Conservation (phyloP, 2,113 vertebrate species). For the Chaetodon auriga region DNA sequence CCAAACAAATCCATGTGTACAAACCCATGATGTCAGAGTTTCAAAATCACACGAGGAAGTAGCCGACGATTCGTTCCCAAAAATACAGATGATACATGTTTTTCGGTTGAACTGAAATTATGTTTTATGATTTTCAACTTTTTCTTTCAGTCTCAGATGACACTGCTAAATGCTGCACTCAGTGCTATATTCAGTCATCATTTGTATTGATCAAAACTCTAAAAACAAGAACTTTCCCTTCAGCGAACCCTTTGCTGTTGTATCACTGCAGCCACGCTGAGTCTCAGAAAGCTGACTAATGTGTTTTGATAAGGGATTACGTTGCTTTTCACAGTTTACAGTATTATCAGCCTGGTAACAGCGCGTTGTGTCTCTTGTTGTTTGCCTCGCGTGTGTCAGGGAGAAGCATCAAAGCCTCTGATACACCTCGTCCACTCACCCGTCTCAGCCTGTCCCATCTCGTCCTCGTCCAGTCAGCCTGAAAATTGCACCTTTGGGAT, state of each 20-base stretch:
- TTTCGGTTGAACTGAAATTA: background rate
- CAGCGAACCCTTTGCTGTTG: background rate
- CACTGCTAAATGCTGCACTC: background rate
- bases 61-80: background rate
- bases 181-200: too few species aligned
- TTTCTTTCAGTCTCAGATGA: slow-evolving; percentile 2
- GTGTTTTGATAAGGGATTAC: slow-evolving; percentile 35
- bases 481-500: slow-evolving; percentile 58
- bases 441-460: slow-evolving; percentile 61
- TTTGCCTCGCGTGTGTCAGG: slow-evolving; percentile 35
- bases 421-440: slow-evolving; percentile 34
- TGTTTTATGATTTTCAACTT: background rate
- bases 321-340: background rate
- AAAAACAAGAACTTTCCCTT: background rate
- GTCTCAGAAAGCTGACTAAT: background rate
- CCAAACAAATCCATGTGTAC: background rate
- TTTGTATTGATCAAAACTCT: background rate
- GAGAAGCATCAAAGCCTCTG: slow-evolving; percentile 45
- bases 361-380: slow-evolving; percentile 27
- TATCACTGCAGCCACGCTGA: background rate
- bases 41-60: slow-evolving; percentile 40
- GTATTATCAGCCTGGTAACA: slow-evolving; percentile 2
- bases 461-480: slow-evolving; percentile 51
- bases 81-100: background rate
- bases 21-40: slow-evolving; percentile 49